A percentile compares a stretch with the other conserved stretches of the same genome.
phyloP scores from a whole-genome alignment of 2,113 vertebrate genomes.

The Bujurquina vittata region DNA sequence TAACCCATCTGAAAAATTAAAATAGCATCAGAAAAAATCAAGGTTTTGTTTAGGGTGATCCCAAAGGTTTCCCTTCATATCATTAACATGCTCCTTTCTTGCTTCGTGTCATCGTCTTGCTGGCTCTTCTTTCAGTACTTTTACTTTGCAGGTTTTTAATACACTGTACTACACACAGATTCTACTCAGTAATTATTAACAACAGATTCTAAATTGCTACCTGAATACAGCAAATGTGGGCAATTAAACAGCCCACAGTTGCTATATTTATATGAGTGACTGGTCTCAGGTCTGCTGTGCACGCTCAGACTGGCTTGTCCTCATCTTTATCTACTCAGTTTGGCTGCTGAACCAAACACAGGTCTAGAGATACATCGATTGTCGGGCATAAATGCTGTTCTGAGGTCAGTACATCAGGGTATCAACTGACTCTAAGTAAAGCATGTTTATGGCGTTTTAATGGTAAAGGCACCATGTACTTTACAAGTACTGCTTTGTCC shows the following conservation, averaged over 20 bases:
- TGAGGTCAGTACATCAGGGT: not conserved
- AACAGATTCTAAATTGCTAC: no score
- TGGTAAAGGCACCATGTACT: not conserved
- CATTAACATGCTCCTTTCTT: not conserved
- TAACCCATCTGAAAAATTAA: not conserved
- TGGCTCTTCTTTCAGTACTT: not conserved
- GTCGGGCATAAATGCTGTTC: not conserved
- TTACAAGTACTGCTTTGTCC: not conserved
- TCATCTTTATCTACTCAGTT: no score
- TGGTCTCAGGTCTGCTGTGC: no score
- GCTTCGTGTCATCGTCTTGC: not conserved
- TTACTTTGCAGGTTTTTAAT: not conserved
- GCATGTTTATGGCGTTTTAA: not conserved
- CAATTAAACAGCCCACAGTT: no score
- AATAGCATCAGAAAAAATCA: not conserved
- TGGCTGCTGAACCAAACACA: not conserved
- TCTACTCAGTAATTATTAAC: not conserved
- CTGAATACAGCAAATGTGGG: no score
- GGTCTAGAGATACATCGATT: not conserved
- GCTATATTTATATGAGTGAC: no score
- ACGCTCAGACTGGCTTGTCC: no score
- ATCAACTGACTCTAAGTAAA: not conserved
- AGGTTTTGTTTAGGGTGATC: not conserved
- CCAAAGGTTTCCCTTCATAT: not conserved
- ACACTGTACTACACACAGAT: not conserved